Base-by-base conservation (phyloP, 2,888 invertebrate genomes). In the Anarsia innoxiella region DNA sequence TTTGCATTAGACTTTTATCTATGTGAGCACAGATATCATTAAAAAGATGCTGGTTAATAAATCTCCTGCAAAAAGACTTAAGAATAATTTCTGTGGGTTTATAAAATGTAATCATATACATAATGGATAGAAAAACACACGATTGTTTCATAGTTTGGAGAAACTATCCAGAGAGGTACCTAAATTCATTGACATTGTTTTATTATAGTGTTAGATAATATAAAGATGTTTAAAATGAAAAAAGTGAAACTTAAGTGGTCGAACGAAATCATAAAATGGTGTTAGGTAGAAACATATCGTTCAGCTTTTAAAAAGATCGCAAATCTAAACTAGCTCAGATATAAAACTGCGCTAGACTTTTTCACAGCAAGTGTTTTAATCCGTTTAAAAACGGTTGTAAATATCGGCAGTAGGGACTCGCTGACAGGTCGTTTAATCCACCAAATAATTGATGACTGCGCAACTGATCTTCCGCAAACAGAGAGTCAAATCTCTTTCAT, bases 1-100 rank as follows among this genome's bases (percentile, higher is more conserved):
- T 57, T 60, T 61, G 58, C 58, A 60, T 55, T 59, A 59, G 57
- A 54, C 62, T 58, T 64, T 65, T 68, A 68, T 71, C 67, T 66
- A 37, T 63, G 52, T 61, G 61, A 46, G 54, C 47, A 38, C 54
- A 59, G 52, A 44, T 41, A 41, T 42, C 38, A 38, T 27, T 14
- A 14, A 9, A 9, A 25, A 25, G n/a, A n/a, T 9, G 25, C 19
- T 19, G 8, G 19, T 19, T 5, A 19, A 19, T 25, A 25, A 25
- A 25, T 25, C 5, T 25, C 4, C 8, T 19, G 6, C 19, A 5
- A 19, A 19, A 3, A 19, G 4, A 19, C 6, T 19, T 19, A 6
- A 5, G 4, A 3, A 19, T 5, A 19, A 19, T 19, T 19, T 19
- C 6, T 5, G 6, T 5, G 19, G 19, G 19, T 19, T 6, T 19